Conservation (phyloP, 2,113 vertebrate genomes). For the Nothocercus julius region DNA sequence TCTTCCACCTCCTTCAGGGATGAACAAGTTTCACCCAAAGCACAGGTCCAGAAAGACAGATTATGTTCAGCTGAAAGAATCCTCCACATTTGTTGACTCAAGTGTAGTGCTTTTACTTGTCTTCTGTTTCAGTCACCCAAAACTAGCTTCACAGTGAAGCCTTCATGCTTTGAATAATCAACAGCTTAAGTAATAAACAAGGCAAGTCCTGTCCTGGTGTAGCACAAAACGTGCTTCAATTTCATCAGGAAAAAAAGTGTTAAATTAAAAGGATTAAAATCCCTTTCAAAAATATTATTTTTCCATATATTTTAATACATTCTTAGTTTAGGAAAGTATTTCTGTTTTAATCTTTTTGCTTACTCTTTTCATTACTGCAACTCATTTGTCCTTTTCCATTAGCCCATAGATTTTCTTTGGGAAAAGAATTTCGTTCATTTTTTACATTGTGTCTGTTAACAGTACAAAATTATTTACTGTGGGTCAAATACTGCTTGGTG, state of each 20-base stretch:
- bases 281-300: background rate
- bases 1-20: background rate
- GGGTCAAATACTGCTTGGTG: background rate
- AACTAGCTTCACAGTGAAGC: background rate
- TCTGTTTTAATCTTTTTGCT: background rate
- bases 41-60: background rate
- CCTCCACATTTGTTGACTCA: background rate
- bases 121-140: background rate
- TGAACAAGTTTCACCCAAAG: fast-evolving
- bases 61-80: background rate
- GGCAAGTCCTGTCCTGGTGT: background rate
- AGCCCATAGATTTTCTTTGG: background rate
- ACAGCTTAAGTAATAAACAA: background rate
- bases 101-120: background rate
- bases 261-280: background rate
- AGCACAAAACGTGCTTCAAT: background rate
- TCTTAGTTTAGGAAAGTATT: background rate
- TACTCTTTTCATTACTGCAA: background rate
- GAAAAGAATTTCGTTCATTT: background rate
- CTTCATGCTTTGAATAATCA: background rate
- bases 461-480: background rate
- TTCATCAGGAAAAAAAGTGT: background rate
- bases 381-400: background rate
- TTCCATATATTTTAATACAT: background rate
- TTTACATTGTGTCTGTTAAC: background rate